Evolutionary conservation across 2,888 invertebrate genomes (phyloP).

Genomic region (Trilocha varians): DNA sequence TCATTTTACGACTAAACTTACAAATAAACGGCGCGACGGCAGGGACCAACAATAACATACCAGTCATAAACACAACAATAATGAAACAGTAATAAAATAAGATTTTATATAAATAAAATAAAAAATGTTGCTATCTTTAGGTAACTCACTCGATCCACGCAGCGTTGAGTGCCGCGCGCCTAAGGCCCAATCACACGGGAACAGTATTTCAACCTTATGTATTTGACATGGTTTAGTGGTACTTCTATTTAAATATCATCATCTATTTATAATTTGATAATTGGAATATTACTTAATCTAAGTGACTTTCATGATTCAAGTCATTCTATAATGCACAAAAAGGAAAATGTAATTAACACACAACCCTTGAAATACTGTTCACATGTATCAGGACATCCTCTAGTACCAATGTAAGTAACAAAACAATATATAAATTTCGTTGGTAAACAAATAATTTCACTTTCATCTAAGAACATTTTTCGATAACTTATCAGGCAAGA

Average conservation of each 20-base stretch:
- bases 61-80: constrained; percentile 53
- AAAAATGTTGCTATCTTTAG: constrained; percentile 60
- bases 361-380: too few species aligned
- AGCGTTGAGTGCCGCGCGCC: constrained; percentile 40
- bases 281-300: too few species aligned
- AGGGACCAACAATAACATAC: constrained; percentile 46
- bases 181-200: too few species aligned
- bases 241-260: too few species aligned
- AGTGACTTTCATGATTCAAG: too few species aligned
- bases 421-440: constrained; percentile 59
- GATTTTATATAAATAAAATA: constrained; percentile 65
- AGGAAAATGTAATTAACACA: too few species aligned
- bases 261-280: too few species aligned
- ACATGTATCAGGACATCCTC: constrained; percentile 28
- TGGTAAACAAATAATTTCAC: constrained; percentile 71
- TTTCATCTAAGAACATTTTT: constrained; percentile 63
- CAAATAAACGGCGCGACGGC: constrained; percentile 43
- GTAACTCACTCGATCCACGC: constrained; percentile 64
- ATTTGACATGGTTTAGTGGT: too few species aligned
- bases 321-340: too few species aligned
- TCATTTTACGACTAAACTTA: constrained; percentile 45
- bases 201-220: too few species aligned
- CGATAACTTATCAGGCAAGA: constrained; percentile 74
- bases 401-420: constrained; percentile 53
- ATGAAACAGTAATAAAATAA: constrained; percentile 56